These are phyloP conservation scores for Eurystomus glaucurus DNA, from an alignment of 2,797 vertebrate genomes.

Conservation along the genomic window DNA sequence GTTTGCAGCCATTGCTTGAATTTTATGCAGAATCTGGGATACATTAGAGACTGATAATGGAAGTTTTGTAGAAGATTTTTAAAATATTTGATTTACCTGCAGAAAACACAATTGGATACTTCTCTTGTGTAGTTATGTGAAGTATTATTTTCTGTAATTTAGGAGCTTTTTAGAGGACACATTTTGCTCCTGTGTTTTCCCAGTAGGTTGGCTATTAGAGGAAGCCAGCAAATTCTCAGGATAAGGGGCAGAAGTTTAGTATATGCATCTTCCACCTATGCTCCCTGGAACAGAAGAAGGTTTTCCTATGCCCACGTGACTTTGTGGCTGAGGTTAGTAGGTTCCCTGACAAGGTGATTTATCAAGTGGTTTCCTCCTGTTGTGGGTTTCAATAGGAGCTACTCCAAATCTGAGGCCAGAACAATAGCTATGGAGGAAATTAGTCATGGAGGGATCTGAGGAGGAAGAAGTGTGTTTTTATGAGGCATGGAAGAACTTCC, in stretches of 20 bases:
- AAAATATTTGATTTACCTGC: neutral
- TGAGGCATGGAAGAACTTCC: slow-evolving; percentile 46
- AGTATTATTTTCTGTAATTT: neutral
- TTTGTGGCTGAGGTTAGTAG: slow-evolving; percentile 8
- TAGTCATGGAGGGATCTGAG: slow-evolving; percentile 55
- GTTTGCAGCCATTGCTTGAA: neutral
- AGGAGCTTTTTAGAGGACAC: neutral
- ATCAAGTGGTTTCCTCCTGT: slow-evolving; percentile 60
- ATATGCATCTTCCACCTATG: neutral
- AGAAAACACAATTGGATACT: neutral
- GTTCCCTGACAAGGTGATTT: slow-evolving; percentile 50
- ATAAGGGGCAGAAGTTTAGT: neutral
- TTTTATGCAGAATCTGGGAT: neutral
- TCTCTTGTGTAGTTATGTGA: neutral
- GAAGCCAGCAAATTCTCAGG: neutral
- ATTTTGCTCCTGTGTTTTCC: neutral
- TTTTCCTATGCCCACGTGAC: neutral
- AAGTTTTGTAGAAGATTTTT: neutral
- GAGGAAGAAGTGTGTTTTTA: slow-evolving; percentile 65
- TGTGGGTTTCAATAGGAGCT: slow-evolving; percentile 48
- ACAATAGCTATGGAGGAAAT: slow-evolving; percentile 69
- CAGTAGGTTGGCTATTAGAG: neutral
- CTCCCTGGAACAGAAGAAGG: neutral
- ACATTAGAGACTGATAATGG: neutral
- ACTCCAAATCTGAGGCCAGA: slow-evolving; percentile 54